phyloP scores from a whole-genome alignment of 2,113 vertebrate genomes.

The Dipodomys ordii region DNA sequence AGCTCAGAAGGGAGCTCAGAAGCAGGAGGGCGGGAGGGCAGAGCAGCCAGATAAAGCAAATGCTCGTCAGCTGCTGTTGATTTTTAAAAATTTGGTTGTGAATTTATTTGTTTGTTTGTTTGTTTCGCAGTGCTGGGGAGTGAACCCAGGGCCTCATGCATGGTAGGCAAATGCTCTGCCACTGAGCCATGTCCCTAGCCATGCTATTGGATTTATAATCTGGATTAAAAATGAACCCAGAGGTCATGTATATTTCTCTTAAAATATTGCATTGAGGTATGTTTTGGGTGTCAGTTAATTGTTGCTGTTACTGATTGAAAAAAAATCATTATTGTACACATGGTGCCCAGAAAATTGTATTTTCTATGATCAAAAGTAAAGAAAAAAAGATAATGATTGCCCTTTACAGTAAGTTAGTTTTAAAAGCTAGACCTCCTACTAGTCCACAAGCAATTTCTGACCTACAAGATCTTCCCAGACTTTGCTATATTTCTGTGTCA shows the following conservation, averaged over 20 bases:
- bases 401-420: conserved; percentile 17
- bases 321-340: not conserved
- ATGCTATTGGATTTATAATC: conserved; percentile 42
- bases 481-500: not conserved
- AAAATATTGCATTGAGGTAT: not conserved
- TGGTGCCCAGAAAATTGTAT: not conserved
- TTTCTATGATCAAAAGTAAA: conserved; percentile 24
- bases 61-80: not conserved
- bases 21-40: not conserved
- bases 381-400: conserved; percentile 7
- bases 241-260: conserved; percentile 50
- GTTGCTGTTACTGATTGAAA: not conserved
- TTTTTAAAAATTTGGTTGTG: not conserved
- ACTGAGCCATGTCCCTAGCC: not conserved
- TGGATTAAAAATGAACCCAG: conserved; percentile 58
- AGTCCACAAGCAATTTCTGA: not conserved
- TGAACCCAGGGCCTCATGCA: not conserved
- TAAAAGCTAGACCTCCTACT: not conserved
- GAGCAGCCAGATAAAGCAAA: not conserved
- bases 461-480: not conserved
- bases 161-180: too few species aligned
- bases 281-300: not conserved
- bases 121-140: not conserved
- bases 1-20: not conserved
- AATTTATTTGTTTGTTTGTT: not conserved